These are phyloP conservation scores for Xanthostigma xanthostigma DNA, from an alignment of 2,888 invertebrate genomes.

Conservation along the genomic window DNA sequence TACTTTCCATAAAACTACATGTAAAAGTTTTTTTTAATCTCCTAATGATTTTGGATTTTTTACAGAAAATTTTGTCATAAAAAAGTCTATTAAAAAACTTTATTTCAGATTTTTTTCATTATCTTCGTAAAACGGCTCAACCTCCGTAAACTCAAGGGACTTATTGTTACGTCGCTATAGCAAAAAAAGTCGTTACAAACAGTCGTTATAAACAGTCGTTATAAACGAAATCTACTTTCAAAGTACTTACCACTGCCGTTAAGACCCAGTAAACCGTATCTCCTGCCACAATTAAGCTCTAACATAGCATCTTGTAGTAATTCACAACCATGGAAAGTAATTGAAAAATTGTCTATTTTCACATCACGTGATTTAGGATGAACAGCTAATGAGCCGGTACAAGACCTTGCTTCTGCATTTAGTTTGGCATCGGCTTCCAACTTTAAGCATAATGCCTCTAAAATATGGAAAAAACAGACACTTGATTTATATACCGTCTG, in stretches of 20 bases:
- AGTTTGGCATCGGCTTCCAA: constrained; percentile 81
- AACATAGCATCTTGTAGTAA: constrained; percentile 88
- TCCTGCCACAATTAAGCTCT: constrained; percentile 91
- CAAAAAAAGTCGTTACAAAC: too few species aligned
- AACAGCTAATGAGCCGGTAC: constrained; percentile 88
- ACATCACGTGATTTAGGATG: constrained; percentile 93
- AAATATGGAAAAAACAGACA: not conserved
- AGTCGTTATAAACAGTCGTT: too few species aligned
- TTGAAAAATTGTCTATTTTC: constrained; percentile 90
- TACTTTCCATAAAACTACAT: too few species aligned
- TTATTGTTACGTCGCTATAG: too few species aligned
- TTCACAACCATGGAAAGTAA: constrained; percentile 96
- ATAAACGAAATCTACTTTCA: not conserved
- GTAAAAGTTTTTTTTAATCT: too few species aligned
- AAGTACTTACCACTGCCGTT: constrained; percentile 76
- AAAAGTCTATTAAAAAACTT: too few species aligned
- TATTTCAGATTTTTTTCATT: too few species aligned
- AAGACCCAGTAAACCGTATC: constrained; percentile 93
- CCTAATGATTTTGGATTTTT: too few species aligned
- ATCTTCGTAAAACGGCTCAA: too few species aligned
- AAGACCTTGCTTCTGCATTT: constrained; percentile 84
- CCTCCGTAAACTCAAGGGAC: too few species aligned
- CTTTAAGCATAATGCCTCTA: constrained; percentile 72
- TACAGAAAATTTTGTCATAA: too few species aligned
- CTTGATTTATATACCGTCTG: constrained; percentile 4